Percentiles rank a stretch among this genome's conserved stretches.
Evolutionary conservation across 1,140 invertebrate genomes (phyloP).

Genomic region (Orchesella cincta): DNA sequence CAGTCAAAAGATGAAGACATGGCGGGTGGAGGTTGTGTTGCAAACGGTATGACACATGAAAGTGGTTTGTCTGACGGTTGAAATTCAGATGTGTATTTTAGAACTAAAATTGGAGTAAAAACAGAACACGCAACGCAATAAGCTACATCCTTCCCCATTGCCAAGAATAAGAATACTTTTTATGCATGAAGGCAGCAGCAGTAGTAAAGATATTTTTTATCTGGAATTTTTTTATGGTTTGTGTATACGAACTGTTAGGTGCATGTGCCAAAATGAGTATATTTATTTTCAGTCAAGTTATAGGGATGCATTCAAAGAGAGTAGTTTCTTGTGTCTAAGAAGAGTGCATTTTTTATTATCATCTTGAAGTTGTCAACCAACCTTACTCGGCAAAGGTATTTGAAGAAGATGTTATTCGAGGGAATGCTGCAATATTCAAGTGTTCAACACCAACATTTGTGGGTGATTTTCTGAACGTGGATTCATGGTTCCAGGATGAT

Average conservation of each 20-base stretch:
- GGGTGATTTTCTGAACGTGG: constrained; percentile 84
- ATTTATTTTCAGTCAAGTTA: no score
- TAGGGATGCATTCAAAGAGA: neutral
- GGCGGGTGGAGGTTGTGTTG: constrained; percentile 14
- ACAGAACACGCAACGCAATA: no score
- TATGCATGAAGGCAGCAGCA: no score
- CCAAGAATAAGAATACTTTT: no score
- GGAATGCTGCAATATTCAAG: constrained; percentile 89
- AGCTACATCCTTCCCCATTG: no score
- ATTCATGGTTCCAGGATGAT: constrained; percentile 82
- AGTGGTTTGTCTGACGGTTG: neutral
- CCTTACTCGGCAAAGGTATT: constrained; percentile 86
- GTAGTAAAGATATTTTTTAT: no score
- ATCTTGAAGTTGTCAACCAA: constrained; percentile 75
- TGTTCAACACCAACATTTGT: constrained; percentile 91
- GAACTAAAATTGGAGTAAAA: no score
- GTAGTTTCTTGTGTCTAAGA: neutral
- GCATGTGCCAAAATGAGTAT: no score
- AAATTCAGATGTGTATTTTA: neutral
- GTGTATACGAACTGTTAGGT: no score
- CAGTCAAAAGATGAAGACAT: neutral
- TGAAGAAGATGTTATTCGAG: constrained; percentile 89
- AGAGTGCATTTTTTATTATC: neutral
- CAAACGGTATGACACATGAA: neutral
- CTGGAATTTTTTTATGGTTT: no score